Evolutionary conservation across 2,888 invertebrate species (phyloP), one percentile per base, ranked within the genome.

Genomic region (Acronicta alni): DNA sequence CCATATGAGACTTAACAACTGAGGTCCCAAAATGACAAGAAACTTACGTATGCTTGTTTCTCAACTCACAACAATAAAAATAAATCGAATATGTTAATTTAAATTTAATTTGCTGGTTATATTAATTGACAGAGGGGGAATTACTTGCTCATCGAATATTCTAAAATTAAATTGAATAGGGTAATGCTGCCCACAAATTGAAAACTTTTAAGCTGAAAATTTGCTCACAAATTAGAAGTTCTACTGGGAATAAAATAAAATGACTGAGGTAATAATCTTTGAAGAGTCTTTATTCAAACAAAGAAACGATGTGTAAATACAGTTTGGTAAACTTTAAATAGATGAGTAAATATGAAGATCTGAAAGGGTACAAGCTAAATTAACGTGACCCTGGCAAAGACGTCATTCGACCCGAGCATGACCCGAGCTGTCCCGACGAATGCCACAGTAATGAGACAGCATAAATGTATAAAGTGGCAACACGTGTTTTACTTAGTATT

Each of bases 281-380:
- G n/a, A 35, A 35, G 14, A 12, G 12, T 23, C 9, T 15, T 23
- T 23, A 26, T 26, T 42, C n/a, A n/a, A 12, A 42, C n/a, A 42
- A 30, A 51, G 64, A 56, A 38, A 18, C n/a, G 18, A 26, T 53
- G 16, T 51, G 41, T 20, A 60, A 72, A 60, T 53, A 67, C 35
- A 17, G 56, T 51, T 67, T 38, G 16, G 37, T 64, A 52, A 65
- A 64, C 55, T 67, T 39, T 54, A 65, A 65, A 68, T 76, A 59
- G 58, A 68, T 62, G 53, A 72, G 65, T 65, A 57, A 68, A 76
- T 64, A 72, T 62, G 64, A 30, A 16, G 46, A 58, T 57, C 32
- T 72, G 57, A 76, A 74, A 75, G 73, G 69, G 65, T 63, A 52
- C 57, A 44, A 52, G 44, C 63, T 59, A 75, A 73, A 77, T 75